Conservation (phyloP, 2,797 vertebrate species). For the Tarsius wallacei region DNA sequence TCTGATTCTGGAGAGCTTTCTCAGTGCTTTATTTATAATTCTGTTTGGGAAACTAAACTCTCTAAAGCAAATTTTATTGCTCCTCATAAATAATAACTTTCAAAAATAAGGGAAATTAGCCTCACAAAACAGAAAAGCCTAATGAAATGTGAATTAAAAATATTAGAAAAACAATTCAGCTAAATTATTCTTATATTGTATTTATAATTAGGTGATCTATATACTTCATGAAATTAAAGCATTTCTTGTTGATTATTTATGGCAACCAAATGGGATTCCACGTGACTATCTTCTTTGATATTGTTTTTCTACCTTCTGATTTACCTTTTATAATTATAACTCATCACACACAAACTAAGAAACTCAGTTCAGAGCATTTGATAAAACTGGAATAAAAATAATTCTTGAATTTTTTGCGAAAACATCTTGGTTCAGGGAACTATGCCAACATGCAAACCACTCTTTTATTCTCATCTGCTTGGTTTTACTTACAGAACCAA, state of each 20-base stretch:
- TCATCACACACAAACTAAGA: background rate
- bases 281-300: background rate
- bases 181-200: conserved; percentile 13
- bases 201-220: background rate
- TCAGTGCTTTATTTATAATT: background rate
- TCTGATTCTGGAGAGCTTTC: background rate
- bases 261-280: background rate
- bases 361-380: background rate
- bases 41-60: conserved; percentile 28
- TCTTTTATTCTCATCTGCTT: conserved; percentile 8
- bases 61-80: conserved; percentile 31
- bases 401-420: background rate
- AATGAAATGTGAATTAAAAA: conserved; percentile 38
- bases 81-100: conserved; percentile 39
- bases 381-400: background rate
- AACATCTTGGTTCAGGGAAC: background rate
- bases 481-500: background rate
- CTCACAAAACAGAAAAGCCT: background rate
- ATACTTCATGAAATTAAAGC: background rate
- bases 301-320: background rate
- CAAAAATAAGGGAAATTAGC: conserved; percentile 34
- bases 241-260: background rate
- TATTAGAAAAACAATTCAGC: background rate
- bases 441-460: background rate
- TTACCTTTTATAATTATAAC: background rate